These are phyloP conservation scores for Lydus trimaculatus DNA, from an alignment of 2,888 invertebrate species.

Conservation along the genomic window DNA sequence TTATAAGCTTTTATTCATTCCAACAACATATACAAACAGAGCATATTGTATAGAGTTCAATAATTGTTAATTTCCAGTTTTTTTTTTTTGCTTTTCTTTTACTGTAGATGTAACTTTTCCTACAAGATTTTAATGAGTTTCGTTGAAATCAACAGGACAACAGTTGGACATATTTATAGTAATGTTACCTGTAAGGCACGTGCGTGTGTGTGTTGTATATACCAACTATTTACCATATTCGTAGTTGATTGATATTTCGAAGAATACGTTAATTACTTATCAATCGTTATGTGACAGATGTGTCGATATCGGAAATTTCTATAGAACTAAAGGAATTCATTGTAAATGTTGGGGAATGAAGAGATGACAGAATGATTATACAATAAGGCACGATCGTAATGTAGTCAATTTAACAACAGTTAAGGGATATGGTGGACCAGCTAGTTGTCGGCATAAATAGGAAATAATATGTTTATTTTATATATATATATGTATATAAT, in stretches of 20 bases:
- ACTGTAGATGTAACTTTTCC: background rate
- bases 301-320: background rate
- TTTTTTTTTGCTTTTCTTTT: background rate
- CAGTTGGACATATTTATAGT: background rate
- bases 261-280: background rate
- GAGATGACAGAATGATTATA: background rate
- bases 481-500: slow-evolving; percentile 43
- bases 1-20: background rate
- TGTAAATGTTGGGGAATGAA: background rate
- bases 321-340: background rate
- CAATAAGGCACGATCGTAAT: background rate
- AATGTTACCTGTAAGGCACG: background rate
- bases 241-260: background rate
- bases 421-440: background rate
- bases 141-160: slow-evolving; percentile 2
- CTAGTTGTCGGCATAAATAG: slow-evolving; percentile 34
- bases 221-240: background rate
- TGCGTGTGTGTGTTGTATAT: background rate
- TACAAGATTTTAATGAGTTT: slow-evolving; percentile 1
- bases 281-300: background rate
- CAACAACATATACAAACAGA: background rate
- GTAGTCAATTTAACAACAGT: background rate
- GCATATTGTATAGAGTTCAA: background rate
- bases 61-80: background rate
- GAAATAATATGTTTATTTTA: slow-evolving; percentile 47